Conservation (phyloP, 1,140 invertebrate species). For the Drosophila willistoni region DNA sequence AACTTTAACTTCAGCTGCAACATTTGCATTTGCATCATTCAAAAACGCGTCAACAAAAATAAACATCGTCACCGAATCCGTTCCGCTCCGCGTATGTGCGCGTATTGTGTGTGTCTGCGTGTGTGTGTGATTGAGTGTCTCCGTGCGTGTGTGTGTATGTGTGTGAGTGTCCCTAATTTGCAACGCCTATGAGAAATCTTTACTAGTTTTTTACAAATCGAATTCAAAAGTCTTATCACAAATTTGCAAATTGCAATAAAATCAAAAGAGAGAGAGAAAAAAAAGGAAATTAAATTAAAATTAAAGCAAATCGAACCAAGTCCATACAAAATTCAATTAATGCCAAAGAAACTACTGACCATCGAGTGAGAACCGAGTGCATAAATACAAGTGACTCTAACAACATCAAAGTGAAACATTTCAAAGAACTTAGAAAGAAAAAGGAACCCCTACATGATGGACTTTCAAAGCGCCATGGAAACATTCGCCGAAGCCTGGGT, state of each 20-base stretch:
- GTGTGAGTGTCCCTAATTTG: constrained; percentile 72
- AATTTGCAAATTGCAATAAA: constrained; percentile 49
- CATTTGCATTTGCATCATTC: constrained; percentile 19
- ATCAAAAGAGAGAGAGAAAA: constrained; percentile 9
- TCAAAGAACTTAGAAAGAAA: constrained; percentile 16
- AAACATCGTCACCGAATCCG: constrained; percentile 58
- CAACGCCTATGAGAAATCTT: constrained; percentile 33
- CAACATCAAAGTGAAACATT: constrained; percentile 33
- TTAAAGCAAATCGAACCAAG: constrained; percentile 30
- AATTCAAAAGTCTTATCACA: constrained; percentile 67
- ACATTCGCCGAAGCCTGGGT: constrained; percentile 98
- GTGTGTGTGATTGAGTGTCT: constrained; percentile 42
- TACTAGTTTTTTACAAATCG: constrained; percentile 25
- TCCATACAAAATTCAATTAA: constrained; percentile 69
- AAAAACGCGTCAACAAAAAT: constrained; percentile 1
- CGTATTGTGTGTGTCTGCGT: constrained; percentile 4
- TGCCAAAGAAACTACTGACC: constrained; percentile 55
- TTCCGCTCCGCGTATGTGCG: constrained; percentile 52
- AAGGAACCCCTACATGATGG: constrained; percentile 86
- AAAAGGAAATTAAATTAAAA: too few species aligned
- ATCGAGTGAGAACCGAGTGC: constrained; percentile 20
- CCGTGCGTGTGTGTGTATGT: constrained; percentile 48
- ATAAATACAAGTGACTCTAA: constrained; percentile 27
- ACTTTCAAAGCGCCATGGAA: constrained; percentile 98
- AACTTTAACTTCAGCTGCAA: constrained; percentile 12